A percentile compares a stretch with the other conserved stretches of the same genome.
phyloP scores from a whole-genome alignment of 2,888 invertebrate species.

The Thymelicus sylvestris region DNA sequence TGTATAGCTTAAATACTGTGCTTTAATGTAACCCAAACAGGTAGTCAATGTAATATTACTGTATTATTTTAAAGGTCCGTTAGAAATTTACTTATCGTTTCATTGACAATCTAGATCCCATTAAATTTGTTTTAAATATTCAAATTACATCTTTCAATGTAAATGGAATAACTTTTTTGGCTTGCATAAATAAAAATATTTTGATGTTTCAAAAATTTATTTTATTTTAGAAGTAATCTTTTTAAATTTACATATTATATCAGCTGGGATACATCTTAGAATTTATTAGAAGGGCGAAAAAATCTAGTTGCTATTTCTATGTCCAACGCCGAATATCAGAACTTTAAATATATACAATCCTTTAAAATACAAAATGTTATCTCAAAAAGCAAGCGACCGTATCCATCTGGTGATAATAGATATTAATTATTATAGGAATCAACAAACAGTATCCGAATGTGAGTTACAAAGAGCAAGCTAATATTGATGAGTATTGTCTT shows the following conservation, averaged over 20 bases:
- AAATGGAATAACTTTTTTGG: neutral
- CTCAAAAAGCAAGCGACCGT: neutral
- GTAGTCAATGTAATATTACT: too few species aligned
- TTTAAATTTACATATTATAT: neutral
- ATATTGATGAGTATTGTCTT: too few species aligned
- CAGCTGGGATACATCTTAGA: neutral
- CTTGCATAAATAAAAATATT: constrained; percentile 7
- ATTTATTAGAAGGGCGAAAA: neutral
- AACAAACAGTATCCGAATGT: too few species aligned
- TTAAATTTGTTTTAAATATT: too few species aligned
- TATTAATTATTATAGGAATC: too few species aligned
- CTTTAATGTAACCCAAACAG: too few species aligned
- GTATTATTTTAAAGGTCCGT: too few species aligned
- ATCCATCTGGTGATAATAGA: too few species aligned
- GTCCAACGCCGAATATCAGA: neutral
- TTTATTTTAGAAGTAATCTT: constrained; percentile 3
- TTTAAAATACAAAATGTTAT: neutral
- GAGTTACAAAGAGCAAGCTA: too few species aligned
- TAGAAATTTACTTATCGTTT: too few species aligned
- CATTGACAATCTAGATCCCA: too few species aligned
- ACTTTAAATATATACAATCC: neutral
- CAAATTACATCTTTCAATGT: too few species aligned
- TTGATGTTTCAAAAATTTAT: constrained; percentile 6
- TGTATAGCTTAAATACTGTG: neutral
- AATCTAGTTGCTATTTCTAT: neutral